phyloP scores from a whole-genome alignment of 2,797 vertebrate genomes.

The Xyrichtys novacula region DNA sequence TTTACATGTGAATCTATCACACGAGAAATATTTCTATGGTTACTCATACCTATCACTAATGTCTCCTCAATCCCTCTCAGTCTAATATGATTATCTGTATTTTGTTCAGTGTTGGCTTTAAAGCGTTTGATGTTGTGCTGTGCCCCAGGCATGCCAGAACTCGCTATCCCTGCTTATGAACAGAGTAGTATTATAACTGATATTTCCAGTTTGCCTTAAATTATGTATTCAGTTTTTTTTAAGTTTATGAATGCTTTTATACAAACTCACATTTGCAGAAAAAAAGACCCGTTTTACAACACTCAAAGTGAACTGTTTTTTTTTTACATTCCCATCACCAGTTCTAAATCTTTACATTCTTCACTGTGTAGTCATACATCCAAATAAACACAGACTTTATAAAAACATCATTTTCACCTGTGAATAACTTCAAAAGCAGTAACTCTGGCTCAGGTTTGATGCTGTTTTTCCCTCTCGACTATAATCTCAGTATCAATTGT shows the following conservation, averaged over 20 bases:
- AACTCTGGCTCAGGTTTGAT: not conserved
- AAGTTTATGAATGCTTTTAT: not conserved
- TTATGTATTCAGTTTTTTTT: not conserved
- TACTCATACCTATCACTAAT: not conserved
- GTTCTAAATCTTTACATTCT: not conserved
- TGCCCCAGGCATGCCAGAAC: not conserved
- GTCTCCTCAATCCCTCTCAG: not conserved
- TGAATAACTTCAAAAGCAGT: conserved; percentile 3
- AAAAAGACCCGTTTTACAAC: not conserved
- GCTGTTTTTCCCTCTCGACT: not conserved
- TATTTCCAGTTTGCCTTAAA: not conserved
- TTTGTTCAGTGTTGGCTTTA: conserved; percentile 1
- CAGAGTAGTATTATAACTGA: not conserved
- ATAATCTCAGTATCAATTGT: conserved; percentile 12
- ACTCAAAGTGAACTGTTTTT: conserved; percentile 21
- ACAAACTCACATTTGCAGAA: conserved; percentile 1
- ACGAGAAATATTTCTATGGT: no score
- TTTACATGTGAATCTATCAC: no score
- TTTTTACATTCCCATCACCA: conserved; percentile 22
- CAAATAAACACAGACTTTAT: not conserved
- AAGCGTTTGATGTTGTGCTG: conserved; percentile 1
- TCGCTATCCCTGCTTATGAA: not conserved
- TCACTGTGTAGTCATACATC: no score
- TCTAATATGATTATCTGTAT: not conserved
- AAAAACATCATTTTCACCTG: conserved; percentile 9